phyloP scores from a whole-genome alignment of 1,140 invertebrate species.

The Apis mellifera region DNA sequence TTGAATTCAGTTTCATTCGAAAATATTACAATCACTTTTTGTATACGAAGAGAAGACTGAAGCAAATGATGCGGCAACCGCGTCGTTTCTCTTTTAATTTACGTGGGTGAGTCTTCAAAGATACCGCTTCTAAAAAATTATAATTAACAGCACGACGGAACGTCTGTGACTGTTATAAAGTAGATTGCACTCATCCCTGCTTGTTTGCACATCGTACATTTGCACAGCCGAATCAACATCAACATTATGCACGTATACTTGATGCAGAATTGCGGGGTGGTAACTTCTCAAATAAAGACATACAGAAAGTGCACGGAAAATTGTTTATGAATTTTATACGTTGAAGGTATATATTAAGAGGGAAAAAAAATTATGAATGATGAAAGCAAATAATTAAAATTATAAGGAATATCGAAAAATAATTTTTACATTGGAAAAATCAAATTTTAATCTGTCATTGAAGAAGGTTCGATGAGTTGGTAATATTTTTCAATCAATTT shows the following conservation, averaged over 20 bases:
- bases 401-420: no score
- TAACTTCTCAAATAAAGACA: background rate
- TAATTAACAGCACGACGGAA: background rate
- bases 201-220: slow-evolving; percentile 3
- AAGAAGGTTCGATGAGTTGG: no score
- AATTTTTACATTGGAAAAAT: no score
- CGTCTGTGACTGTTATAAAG: background rate
- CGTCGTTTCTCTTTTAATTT: background rate
- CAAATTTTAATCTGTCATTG: no score
- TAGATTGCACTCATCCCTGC: background rate
- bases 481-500: no score
- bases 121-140: background rate
- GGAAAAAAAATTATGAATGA: no score
- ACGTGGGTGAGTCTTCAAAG: background rate
- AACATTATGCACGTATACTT: background rate
- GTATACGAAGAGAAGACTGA: background rate
- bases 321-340: background rate
- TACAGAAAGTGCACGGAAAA: background rate
- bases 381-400: background rate
- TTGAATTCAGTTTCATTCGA: background rate
- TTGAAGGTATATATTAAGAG: background rate
- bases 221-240: background rate
- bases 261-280: background rate
- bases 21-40: background rate
- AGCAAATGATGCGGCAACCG: background rate